phyloP scores from a whole-genome alignment of 2,797 vertebrate species.

The Spondyliosoma cantharus region DNA sequence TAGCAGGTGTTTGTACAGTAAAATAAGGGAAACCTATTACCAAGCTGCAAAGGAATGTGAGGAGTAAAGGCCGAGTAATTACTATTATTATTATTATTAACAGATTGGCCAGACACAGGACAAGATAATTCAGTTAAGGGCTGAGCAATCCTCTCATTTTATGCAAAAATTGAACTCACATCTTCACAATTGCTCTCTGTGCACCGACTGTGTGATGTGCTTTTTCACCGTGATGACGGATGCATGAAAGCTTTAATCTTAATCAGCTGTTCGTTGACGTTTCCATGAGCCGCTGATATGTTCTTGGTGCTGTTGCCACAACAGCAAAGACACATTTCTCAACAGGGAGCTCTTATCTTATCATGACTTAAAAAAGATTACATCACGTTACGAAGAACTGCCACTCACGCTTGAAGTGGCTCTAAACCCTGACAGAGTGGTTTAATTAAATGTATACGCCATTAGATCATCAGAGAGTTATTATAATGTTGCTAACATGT shows the following conservation, averaged over 20 bases:
- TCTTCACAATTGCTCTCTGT: background rate
- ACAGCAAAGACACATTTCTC: conserved; percentile 28
- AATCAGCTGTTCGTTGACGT: conserved; percentile 43
- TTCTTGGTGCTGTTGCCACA: conserved; percentile 50
- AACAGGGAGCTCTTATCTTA: conserved; percentile 31
- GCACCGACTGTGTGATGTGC: background rate
- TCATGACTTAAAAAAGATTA: conserved; percentile 16
- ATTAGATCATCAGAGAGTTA: background rate
- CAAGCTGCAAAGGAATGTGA: conserved; percentile 29
- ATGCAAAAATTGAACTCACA: background rate
- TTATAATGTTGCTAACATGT: background rate
- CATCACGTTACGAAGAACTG: conserved; percentile 19
- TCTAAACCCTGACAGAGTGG: background rate
- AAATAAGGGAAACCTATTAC: conserved; percentile 25
- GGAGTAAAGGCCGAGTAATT: background rate
- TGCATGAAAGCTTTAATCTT: background rate
- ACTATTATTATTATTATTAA: too few species aligned
- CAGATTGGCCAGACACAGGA: background rate
- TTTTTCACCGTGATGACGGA: background rate
- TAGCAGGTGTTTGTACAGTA: conserved; percentile 30
- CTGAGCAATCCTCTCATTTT: background rate
- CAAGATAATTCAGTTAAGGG: background rate
- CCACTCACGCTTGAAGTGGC: conserved; percentile 12
- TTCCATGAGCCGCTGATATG: conserved; percentile 34
- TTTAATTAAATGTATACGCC: background rate